A percentile compares a stretch with the other conserved stretches of the same genome.
Conservation (phyloP, 2,113 vertebrate genomes). For the Hepsetus odoe region DNA sequence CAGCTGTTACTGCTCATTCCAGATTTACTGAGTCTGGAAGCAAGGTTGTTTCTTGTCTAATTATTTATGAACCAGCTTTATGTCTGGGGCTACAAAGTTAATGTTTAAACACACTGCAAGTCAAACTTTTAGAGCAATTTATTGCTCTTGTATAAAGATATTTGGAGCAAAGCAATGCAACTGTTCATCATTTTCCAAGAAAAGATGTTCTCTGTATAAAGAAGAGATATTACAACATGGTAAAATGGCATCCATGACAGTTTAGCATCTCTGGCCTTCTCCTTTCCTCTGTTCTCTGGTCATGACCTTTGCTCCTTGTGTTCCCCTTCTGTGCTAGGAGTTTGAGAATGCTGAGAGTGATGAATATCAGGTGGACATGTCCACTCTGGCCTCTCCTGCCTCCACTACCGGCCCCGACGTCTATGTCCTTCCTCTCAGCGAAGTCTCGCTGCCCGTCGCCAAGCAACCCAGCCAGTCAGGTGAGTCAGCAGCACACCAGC, state of each 20-base stretch:
- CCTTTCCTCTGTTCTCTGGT: neutral
- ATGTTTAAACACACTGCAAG: too few relatives aligned
- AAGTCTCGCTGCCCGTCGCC: conserved; percentile 88
- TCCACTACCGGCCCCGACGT: conserved; percentile 86
- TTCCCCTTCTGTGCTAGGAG: conserved; percentile 76
- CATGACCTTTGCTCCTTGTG: conserved; percentile 21
- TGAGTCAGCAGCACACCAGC: conserved; percentile 61
- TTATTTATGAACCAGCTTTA: too few relatives aligned
- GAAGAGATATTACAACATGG: too few relatives aligned
- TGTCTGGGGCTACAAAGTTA: too few relatives aligned
- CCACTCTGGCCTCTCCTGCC: conserved; percentile 82
- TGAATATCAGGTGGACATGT: conserved; percentile 81
- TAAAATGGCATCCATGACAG: neutral
- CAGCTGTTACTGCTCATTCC: too few relatives aligned
- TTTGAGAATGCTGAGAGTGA: conserved; percentile 91
- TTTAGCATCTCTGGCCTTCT: neutral
- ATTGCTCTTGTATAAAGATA: too few relatives aligned
- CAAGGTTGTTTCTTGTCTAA: too few relatives aligned
- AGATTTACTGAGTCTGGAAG: too few relatives aligned
- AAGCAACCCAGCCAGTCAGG: conserved; percentile 89
- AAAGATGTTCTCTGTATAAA: too few relatives aligned
- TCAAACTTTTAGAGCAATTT: too few relatives aligned
- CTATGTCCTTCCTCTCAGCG: conserved; percentile 91
- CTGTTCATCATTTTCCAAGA: too few relatives aligned
- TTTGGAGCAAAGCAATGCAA: too few relatives aligned